phyloP scores from a whole-genome alignment of 2,113 vertebrate genomes.

The Hirundichthys speculiger region DNA sequence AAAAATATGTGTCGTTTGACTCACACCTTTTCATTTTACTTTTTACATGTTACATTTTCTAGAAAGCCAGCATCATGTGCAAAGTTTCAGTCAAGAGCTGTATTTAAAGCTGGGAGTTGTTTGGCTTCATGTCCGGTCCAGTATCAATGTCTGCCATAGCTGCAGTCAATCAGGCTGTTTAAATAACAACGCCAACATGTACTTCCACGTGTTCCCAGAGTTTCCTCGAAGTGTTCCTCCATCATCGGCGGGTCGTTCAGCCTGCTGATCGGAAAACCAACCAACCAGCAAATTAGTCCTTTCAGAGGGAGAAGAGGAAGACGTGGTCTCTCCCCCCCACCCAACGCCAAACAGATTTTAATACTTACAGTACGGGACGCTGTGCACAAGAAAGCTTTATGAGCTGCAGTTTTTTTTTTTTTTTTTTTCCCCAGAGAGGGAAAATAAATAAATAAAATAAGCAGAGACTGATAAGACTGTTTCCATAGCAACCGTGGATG shows the following conservation, averaged over 20 bases:
- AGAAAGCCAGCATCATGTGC: too few species aligned
- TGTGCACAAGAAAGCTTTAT: constrained; percentile 29
- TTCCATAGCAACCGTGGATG: constrained; percentile 63
- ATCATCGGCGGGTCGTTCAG: constrained; percentile 25
- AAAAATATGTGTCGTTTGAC: too few species aligned
- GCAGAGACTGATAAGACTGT: constrained; percentile 61
- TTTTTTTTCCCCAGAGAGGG: constrained; percentile 6
- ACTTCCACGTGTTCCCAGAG: constrained; percentile 16
- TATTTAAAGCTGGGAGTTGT: too few species aligned
- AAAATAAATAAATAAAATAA: background rate
- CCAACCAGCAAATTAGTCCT: constrained; percentile 51
- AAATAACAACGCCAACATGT: constrained; percentile 10
- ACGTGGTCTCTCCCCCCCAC: constrained; percentile 46
- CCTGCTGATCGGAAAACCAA: constrained; percentile 24
- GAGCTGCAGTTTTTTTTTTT: constrained; percentile 34
- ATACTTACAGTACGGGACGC: constrained; percentile 31
- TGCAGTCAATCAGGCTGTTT: background rate
- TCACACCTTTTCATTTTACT: background rate
- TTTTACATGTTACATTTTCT: background rate
- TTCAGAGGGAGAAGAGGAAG: constrained; percentile 54
- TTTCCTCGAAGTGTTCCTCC: constrained; percentile 6
- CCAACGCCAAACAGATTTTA: constrained; percentile 49
- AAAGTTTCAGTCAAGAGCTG: too few species aligned
- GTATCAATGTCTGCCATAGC: background rate
- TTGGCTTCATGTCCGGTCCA: too few species aligned